These are phyloP conservation scores for Apodemia zela DNA, from an alignment of 2,888 invertebrate species.

Conservation along the genomic window DNA sequence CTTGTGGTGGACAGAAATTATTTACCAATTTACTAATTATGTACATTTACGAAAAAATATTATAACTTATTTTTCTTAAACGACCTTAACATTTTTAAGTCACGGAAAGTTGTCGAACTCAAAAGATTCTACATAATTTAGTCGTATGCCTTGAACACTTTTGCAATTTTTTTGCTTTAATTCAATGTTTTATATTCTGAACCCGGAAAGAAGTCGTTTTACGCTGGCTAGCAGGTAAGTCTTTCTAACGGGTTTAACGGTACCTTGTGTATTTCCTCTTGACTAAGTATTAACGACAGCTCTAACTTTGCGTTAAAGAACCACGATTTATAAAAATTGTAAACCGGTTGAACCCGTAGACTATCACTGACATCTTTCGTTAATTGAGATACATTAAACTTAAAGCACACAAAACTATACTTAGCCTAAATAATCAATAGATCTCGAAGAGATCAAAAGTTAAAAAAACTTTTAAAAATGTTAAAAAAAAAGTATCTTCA, in stretches of 20 bases:
- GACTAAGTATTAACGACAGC: constrained; percentile 39
- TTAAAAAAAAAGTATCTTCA: too few relatives aligned
- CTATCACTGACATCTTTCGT: too few relatives aligned
- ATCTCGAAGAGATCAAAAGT: too few relatives aligned
- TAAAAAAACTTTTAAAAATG: too few relatives aligned
- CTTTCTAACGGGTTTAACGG: constrained; percentile 47
- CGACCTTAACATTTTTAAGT: not conserved
- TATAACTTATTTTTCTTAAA: not conserved
- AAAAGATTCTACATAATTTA: constrained; percentile 14
- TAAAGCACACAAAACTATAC: too few relatives aligned
- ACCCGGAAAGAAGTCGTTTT: constrained; percentile 39
- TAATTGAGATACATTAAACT: too few relatives aligned
- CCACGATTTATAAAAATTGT: too few relatives aligned
- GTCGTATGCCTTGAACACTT: not conserved
- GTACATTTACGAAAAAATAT: too few relatives aligned
- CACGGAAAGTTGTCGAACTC: constrained; percentile 8
- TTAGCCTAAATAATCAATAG: too few relatives aligned
- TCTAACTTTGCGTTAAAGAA: constrained; percentile 27
- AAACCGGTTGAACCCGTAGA: too few relatives aligned
- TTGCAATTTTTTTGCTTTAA: constrained; percentile 18
- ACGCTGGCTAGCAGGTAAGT: constrained; percentile 32
- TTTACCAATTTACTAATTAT: too few relatives aligned
- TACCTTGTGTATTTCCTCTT: constrained; percentile 42
- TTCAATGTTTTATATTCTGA: constrained; percentile 18
- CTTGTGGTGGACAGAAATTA: too few relatives aligned